Evolutionary conservation across 1,140 invertebrate species (phyloP).

Genomic region (Heliconius melpomene): DNA sequence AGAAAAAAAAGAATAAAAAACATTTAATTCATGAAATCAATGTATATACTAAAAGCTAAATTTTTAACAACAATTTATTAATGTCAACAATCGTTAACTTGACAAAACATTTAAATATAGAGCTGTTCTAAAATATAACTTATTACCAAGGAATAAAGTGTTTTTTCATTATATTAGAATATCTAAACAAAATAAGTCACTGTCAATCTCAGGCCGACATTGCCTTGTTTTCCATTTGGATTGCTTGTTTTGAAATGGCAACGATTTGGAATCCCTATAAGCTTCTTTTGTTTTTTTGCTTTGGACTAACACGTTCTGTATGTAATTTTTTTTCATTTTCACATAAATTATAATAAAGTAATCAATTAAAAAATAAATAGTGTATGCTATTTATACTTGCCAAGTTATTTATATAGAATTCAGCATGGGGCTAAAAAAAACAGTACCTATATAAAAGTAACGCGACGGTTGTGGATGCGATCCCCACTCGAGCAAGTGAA

Average conservation of each 20-base stretch:
- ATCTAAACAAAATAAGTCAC: slow-evolving; percentile 34
- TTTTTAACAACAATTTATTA: slow-evolving; percentile 37
- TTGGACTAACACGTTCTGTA: not conserved
- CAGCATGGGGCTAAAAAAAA: no score
- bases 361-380: no score
- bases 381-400: no score
- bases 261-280: slow-evolving; percentile 15
- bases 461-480: no score
- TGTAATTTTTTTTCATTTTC: no score
- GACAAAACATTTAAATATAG: slow-evolving; percentile 28
- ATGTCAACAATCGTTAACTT: slow-evolving; percentile 35
- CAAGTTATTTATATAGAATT: no score
- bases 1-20: not conserved
- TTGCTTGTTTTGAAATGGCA: slow-evolving; percentile 27
- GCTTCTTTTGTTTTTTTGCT: not conserved
- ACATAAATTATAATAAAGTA: no score
- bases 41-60: slow-evolving; percentile 19
- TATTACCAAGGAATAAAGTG: slow-evolving; percentile 15
- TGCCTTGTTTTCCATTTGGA: slow-evolving; percentile 27
- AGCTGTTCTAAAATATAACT: slow-evolving; percentile 18
- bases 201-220: slow-evolving; percentile 36
- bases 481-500: no score
- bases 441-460: no score
- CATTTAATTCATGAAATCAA: slow-evolving; percentile 2
- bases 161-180: not conserved